Base-by-base conservation (phyloP, 2,113 vertebrate genomes). In the Athene cunicularia region DNA sequence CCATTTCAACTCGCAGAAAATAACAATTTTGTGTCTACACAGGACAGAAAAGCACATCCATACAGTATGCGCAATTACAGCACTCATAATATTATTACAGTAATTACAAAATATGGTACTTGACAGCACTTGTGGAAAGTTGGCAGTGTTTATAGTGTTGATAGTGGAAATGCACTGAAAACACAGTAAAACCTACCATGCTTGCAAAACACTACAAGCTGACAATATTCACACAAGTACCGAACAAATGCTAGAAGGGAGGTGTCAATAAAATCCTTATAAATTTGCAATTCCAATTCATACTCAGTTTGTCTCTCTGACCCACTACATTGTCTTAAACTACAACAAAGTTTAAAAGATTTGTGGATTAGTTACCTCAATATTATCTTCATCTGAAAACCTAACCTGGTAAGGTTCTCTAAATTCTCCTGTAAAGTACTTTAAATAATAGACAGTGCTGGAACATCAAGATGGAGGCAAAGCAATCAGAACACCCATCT, bases 41-140 rank as follows among this genome's bases (percentile, higher is more conserved):
- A 80, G 86, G 86, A 72, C 74, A 87, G 70, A 93, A 92, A 89
- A 80, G 76, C 84, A 89, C 32, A 87, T 91, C 70, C 80, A 72
- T 70, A 64, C 24, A 79, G 80, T 33, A 81, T 4, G 5, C 0
- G 74, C 89, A 97, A 95, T 97, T 95, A 96, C 43, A 94, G 80
- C 83, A 95, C 95, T 97, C 91, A 71, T 80, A 88, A 80, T 80
- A 88, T 95, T 93, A 95, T 89, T 93, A 76, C 94, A 82, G 86
- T 94, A 92, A 97, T 97, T 97, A 90, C 80, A 87, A 95, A 96
- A 96, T 89, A 91, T 9, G 93, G 83, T 70, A 94, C 96, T 97
- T 97, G 93, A 97, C 76, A 89, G 91, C 91, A 97, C 94, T 96
- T 91, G 86, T 89, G 88, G 88, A 41, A 97, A 96, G 96, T 95